Conservation (phyloP, 2,888 invertebrate species). For the Philonicus albiceps region DNA sequence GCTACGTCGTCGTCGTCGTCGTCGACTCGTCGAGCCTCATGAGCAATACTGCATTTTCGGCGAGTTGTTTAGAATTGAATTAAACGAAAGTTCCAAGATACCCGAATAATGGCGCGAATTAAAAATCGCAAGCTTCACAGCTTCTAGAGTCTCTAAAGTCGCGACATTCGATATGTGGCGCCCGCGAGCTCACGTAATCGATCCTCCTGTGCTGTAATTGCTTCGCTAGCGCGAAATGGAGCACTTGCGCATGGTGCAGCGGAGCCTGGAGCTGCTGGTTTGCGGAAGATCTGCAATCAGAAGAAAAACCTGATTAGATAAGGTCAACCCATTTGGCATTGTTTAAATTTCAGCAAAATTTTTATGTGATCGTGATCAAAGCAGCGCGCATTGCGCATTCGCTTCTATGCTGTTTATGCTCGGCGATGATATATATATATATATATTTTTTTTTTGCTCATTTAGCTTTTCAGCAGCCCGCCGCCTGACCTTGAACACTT, state of each 20-base stretch:
- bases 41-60: constrained; percentile 2
- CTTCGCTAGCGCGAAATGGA: background rate
- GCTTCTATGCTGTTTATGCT: background rate
- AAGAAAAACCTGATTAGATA: constrained; percentile 25
- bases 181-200: background rate
- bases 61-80: background rate
- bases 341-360: constrained; percentile 11
- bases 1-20: no score
- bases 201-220: background rate
- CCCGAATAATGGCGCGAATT: background rate
- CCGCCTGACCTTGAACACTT: background rate
- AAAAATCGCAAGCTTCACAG: background rate
- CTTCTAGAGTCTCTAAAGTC: background rate
- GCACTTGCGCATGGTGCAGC: background rate
- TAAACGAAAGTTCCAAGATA: background rate
- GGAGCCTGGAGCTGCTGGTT: background rate
- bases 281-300: constrained; percentile 30
- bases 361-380: background rate
- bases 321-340: constrained; percentile 28
- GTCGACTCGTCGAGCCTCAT: background rate
- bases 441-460: background rate
- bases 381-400: background rate
- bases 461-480: background rate
- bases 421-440: background rate
- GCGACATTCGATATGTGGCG: background rate